A percentile compares a stretch with the other conserved stretches of the same genome.
Evolutionary conservation across 2,113 vertebrate genomes (phyloP).

Genomic region (Galeopterus variegatus): DNA sequence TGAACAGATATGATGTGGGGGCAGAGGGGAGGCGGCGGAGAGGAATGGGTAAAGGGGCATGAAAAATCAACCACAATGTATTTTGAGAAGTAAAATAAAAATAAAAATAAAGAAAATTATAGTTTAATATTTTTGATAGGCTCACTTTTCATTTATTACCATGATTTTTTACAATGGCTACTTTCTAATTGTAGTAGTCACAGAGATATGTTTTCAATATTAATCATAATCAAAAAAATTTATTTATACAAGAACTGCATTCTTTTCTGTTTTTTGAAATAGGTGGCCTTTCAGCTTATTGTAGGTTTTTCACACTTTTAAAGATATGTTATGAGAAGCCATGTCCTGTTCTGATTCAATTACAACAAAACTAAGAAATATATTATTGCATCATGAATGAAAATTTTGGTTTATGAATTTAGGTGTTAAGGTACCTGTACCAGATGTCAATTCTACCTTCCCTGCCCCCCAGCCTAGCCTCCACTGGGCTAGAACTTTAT

Average conservation of each 20-base stretch:
- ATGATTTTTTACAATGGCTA: background rate
- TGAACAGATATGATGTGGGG: too few species aligned
- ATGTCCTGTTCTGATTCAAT: background rate
- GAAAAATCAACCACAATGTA: too few species aligned
- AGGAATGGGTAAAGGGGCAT: too few species aligned
- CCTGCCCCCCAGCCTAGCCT: rapidly evolving
- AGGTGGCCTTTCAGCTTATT: background rate
- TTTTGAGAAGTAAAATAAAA: too few species aligned
- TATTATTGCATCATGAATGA: background rate
- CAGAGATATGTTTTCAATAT: background rate
- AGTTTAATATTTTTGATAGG: background rate
- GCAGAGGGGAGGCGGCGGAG: too few species aligned
- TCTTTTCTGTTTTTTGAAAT: background rate
- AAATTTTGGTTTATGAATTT: background rate
- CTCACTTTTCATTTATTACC: background rate
- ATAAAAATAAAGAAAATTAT: background rate
- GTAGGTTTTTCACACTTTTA: background rate
- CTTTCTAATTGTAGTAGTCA: background rate
- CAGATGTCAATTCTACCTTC: background rate
- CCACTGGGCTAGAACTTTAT: background rate
- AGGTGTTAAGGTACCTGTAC: background rate
- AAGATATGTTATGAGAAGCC: background rate
- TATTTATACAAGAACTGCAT: background rate
- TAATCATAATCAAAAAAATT: background rate
- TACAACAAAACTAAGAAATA: background rate